phyloP scores from a whole-genome alignment of 2,888 invertebrate species.

The Glaucopsyche alexis region DNA sequence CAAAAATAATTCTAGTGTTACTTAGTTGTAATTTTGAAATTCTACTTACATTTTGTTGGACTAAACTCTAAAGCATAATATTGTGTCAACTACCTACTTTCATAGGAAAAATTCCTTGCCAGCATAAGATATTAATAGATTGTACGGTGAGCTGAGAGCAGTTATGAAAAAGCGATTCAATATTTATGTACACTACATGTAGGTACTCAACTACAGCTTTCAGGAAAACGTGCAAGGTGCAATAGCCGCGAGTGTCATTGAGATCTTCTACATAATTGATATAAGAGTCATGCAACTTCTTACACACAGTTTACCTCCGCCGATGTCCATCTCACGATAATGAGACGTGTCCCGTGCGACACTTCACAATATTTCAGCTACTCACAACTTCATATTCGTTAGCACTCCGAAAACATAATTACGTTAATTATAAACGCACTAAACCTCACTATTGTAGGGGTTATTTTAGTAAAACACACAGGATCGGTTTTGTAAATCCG shows the following conservation, averaged over 20 bases:
- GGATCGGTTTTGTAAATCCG: conserved; percentile 62
- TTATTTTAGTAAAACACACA: conserved; percentile 55
- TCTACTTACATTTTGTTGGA: neutral
- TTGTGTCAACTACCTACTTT: conserved; percentile 41
- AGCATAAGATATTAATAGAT: conserved; percentile 70
- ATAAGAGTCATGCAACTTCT: conserved; percentile 61
- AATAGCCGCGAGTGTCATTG: conserved; percentile 55
- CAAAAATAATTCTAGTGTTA: too few species aligned
- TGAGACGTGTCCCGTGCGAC: conserved; percentile 56
- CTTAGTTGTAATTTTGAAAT: too few species aligned
- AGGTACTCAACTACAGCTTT: conserved; percentile 43
- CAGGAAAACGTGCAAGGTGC: conserved; percentile 56
- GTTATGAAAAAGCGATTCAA: conserved; percentile 48
- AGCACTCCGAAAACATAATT: conserved; percentile 58
- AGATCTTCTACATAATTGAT: conserved; percentile 42
- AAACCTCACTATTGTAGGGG: conserved; percentile 59
- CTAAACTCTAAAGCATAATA: conserved; percentile 19
- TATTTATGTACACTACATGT: conserved; percentile 47
- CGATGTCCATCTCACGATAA: conserved; percentile 70
- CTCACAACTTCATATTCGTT: conserved; percentile 63
- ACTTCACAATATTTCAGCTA: conserved; percentile 62
- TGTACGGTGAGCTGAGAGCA: conserved; percentile 59
- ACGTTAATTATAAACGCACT: conserved; percentile 61
- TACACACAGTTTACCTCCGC: conserved; percentile 72
- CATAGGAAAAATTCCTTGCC: conserved; percentile 45